Conservation (phyloP, 2,113 vertebrate genomes). For the Anarrhichthys ocellatus region DNA sequence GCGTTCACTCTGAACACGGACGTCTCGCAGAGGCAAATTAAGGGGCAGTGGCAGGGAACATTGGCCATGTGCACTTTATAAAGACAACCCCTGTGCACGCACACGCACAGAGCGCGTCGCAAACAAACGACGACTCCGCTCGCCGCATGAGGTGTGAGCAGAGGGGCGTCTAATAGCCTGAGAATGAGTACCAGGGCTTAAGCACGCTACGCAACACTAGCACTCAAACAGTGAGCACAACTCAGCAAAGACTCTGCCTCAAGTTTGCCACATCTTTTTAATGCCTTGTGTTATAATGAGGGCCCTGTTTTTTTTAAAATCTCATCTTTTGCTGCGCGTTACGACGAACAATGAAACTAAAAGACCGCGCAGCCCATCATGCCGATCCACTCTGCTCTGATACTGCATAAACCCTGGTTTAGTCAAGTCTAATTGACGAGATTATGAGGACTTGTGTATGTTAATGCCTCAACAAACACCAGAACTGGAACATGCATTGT, state of each 20-base stretch:
- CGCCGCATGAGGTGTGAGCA: constrained; percentile 41
- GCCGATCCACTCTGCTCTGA: constrained; percentile 43
- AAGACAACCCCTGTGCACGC: constrained; percentile 34
- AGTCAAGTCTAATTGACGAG: constrained; percentile 74
- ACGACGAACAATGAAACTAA: constrained; percentile 28
- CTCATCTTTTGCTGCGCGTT: constrained; percentile 35
- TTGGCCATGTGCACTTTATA: constrained; percentile 54
- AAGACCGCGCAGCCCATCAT: constrained; percentile 19
- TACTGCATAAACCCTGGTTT: constrained; percentile 66
- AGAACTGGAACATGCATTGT: constrained; percentile 66
- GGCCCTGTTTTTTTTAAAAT: constrained; percentile 23
- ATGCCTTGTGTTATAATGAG: constrained; percentile 24
- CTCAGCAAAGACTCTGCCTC: not conserved
- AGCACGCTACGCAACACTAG: constrained; percentile 37
- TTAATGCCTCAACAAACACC: constrained; percentile 72
- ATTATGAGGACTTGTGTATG: constrained; percentile 71
- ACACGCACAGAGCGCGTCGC: constrained; percentile 16
- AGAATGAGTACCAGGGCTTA: constrained; percentile 27
- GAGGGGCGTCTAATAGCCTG: constrained; percentile 48
- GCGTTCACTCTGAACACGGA: constrained; percentile 60
- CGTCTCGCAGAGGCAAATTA: constrained; percentile 59
- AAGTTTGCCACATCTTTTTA: constrained; percentile 8
- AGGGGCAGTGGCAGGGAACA: constrained; percentile 49
- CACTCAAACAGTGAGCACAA: constrained; percentile 16
- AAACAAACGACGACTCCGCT: constrained; percentile 33